phyloP scores from a whole-genome alignment of 2,113 vertebrate genomes.

The Recurvirostra avosetta region DNA sequence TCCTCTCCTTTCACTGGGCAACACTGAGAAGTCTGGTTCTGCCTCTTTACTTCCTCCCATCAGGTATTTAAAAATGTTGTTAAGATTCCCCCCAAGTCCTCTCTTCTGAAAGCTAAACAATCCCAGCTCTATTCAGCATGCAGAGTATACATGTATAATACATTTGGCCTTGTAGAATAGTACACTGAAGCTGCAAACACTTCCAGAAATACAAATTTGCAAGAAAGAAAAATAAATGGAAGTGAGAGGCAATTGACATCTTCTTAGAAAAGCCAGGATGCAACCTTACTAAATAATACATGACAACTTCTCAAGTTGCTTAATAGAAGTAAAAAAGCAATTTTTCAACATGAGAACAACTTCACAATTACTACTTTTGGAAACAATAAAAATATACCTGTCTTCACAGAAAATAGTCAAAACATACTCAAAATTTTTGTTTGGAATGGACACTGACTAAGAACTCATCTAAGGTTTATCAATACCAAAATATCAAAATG shows the following conservation, averaged over 20 bases:
- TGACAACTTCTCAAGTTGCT: background rate
- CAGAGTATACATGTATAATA: background rate
- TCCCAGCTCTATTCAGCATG: background rate
- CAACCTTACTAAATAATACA: background rate
- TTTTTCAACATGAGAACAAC: background rate
- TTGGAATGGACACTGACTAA: background rate
- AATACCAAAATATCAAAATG: background rate
- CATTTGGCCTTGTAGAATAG: background rate
- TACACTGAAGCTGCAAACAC: background rate
- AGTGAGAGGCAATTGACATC: background rate
- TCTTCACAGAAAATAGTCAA: background rate
- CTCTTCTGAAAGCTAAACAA: conserved; percentile 1
- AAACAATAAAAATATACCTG: background rate
- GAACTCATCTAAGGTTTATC: background rate
- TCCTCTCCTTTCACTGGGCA: background rate
- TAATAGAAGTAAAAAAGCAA: background rate
- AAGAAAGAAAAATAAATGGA: background rate
- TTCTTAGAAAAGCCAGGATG: background rate
- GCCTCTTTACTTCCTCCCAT: background rate
- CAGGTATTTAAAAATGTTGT: background rate
- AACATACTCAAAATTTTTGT: background rate
- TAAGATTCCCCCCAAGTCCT: background rate
- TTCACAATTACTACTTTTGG: background rate
- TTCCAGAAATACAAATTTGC: background rate
- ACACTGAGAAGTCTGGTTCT: background rate